These are phyloP conservation scores for Pseudomyrmex gracilis DNA, from an alignment of 1,140 invertebrate genomes.

Conservation along the genomic window DNA sequence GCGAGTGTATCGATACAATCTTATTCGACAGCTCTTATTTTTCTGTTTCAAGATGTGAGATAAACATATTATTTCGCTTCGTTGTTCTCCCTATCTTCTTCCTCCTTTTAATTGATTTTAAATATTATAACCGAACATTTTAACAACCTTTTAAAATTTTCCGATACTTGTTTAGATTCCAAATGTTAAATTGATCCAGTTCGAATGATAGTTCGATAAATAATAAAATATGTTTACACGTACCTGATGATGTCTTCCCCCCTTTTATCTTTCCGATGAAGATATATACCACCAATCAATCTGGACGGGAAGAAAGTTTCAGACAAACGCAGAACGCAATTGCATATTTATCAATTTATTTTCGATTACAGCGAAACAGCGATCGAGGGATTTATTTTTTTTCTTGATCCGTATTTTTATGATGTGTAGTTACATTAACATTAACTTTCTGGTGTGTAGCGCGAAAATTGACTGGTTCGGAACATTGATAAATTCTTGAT, in stretches of 20 bases:
- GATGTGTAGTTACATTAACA: conserved; percentile 65
- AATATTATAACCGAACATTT: too few species aligned
- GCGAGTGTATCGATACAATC: too few species aligned
- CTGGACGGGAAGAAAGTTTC: background rate
- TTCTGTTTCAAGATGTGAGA: background rate
- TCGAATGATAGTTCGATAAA: background rate
- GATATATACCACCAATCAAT: background rate
- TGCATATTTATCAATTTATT: conserved; percentile 83
- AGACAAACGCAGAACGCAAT: conserved; percentile 14
- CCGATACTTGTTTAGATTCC: too few species aligned
- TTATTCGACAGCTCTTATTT: background rate
- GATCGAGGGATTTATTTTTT: conserved; percentile 67
- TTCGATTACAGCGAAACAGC: conserved; percentile 80
- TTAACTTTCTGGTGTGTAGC: conserved; percentile 41
- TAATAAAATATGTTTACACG: conserved; percentile 3
- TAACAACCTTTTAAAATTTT: too few species aligned
- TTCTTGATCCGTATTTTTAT: conserved; percentile 45
- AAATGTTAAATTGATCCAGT: background rate
- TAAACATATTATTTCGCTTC: background rate
- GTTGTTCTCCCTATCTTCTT: background rate
- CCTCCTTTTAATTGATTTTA: background rate
- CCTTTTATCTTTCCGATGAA: background rate
- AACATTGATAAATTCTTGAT: too few species aligned
- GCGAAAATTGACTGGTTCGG: conserved; percentile 32
- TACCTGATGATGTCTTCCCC: conserved; percentile 30